phyloP scores from a whole-genome alignment of 2,113 vertebrate species.

The Caretta caretta region DNA sequence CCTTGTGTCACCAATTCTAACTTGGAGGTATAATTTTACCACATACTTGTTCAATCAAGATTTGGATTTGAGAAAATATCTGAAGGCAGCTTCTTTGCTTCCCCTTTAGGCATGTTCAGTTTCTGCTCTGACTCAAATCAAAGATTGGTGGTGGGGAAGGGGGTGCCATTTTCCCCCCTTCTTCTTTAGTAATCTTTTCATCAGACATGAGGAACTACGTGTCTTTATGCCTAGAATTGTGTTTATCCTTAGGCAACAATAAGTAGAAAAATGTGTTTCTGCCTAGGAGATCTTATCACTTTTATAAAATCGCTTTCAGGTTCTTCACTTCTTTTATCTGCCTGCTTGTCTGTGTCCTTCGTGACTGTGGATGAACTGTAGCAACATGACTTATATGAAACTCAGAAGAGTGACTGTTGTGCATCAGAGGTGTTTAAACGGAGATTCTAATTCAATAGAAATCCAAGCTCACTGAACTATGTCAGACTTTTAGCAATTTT shows the following conservation, averaged over 20 bases:
- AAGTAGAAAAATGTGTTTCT: constrained; percentile 60
- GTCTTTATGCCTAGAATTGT: constrained; percentile 47
- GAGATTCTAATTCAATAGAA: constrained; percentile 45
- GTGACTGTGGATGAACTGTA: constrained; percentile 15
- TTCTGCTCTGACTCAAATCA: background rate
- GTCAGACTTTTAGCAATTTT: constrained; percentile 3
- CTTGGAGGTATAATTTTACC: background rate
- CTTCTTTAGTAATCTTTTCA: constrained; percentile 46
- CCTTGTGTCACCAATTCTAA: background rate
- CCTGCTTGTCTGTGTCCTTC: constrained; percentile 35
- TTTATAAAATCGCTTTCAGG: constrained; percentile 51
- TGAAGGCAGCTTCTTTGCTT: constrained; percentile 16
- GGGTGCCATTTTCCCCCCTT: constrained; percentile 37
- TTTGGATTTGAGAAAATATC: background rate
- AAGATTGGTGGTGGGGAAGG: background rate
- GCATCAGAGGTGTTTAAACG: constrained; percentile 44
- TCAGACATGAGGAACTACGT: constrained; percentile 14
- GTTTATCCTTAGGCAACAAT: constrained; percentile 48
- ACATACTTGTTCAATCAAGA: background rate
- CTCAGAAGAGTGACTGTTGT: constrained; percentile 18
- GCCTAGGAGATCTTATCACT: constrained; percentile 59
- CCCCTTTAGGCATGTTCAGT: constrained; percentile 1
- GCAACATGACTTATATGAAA: constrained; percentile 60
- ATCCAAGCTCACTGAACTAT: constrained; percentile 25
- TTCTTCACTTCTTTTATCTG: constrained; percentile 54